Percentiles rank a stretch among this genome's conserved stretches.
phyloP scores from a whole-genome alignment of 2,888 invertebrate genomes.

The Petrophora chlorosata region DNA sequence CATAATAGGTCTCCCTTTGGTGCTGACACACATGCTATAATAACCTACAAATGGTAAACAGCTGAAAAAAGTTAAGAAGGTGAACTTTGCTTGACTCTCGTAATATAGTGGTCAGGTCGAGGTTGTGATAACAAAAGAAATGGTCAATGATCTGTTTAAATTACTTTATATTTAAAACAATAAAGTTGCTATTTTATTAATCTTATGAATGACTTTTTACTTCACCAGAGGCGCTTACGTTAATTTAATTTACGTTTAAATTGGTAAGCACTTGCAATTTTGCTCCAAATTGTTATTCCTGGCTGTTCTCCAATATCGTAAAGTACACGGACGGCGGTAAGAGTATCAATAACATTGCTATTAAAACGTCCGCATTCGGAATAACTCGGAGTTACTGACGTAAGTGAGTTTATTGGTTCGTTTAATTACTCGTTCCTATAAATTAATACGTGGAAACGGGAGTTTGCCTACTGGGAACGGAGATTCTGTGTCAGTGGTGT shows the following conservation, averaged over 20 bases:
- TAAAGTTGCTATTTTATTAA: no score
- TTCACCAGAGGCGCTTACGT: background rate
- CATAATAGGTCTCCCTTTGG: no score
- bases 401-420: background rate
- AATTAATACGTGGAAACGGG: background rate
- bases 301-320: conserved; percentile 20
- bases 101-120: no score
- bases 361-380: conserved; percentile 17
- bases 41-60: no score
- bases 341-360: conserved; percentile 25
- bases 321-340: conserved; percentile 19
- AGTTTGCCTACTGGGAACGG: no score
- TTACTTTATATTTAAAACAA: no score
- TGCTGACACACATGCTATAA: no score
- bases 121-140: no score
- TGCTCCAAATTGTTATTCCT: conserved; percentile 39
- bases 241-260: conserved; percentile 11
- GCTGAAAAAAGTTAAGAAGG: no score
- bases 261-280: conserved; percentile 31
- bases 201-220: background rate
- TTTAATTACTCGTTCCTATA: background rate
- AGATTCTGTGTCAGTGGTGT: no score
- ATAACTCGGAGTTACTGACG: conserved; percentile 3
- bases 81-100: no score
- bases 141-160: no score